These are phyloP conservation scores for Seira ritae DNA, from an alignment of 2,888 invertebrate genomes.

Conservation along the genomic window DNA sequence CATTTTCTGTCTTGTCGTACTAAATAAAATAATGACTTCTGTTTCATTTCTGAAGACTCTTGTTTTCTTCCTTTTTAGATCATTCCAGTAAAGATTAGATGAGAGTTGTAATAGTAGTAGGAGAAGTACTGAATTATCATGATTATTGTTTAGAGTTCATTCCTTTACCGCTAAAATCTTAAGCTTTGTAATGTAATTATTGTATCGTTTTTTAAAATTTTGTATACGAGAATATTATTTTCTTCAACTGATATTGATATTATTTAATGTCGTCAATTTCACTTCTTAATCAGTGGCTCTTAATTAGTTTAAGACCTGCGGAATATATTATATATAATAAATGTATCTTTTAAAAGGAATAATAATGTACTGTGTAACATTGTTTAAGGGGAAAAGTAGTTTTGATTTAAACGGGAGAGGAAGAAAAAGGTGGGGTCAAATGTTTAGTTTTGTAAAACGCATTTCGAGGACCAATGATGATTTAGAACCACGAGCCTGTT, in stretches of 20 bases:
- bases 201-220: conserved; percentile 34
- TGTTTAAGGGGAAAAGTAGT: too few relatives aligned
- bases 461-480: conserved; percentile 53
- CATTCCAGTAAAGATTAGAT: too few relatives aligned
- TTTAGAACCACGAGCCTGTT: conserved; percentile 77
- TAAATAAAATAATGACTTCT: conserved; percentile 4
- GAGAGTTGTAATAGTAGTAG: too few relatives aligned
- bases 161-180: background rate
- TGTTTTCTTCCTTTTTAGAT: background rate
- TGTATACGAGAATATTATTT: conserved; percentile 61
- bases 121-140: background rate
- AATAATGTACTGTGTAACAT: background rate
- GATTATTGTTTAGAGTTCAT: conserved; percentile 9
- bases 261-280: conserved; percentile 21
- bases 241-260: conserved; percentile 14
- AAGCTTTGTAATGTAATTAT: conserved; percentile 16
- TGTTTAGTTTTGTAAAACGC: conserved; percentile 6
- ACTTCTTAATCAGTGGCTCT: conserved; percentile 15
- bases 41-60: background rate
- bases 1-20: background rate
- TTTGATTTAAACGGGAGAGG: background rate
- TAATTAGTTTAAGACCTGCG: background rate
- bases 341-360: background rate
- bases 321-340: background rate
- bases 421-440: background rate